Percentiles rank a stretch among this genome's conserved stretches.
Evolutionary conservation across 92 coral and sea anemone genomes (phyloP).

Genomic region (Virgularia gustaviana): DNA sequence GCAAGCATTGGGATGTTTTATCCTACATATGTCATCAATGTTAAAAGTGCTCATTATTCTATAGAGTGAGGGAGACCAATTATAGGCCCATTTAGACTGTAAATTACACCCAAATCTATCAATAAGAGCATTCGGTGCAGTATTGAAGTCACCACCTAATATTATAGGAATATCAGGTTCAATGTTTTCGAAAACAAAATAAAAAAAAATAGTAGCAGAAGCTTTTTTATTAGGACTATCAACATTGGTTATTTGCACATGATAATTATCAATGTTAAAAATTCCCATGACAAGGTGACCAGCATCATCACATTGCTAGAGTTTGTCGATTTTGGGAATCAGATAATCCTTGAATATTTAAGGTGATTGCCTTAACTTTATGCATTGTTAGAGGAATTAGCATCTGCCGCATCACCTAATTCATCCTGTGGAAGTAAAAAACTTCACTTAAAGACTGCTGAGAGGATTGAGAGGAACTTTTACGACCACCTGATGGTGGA

Average conservation of each 20-base stretch:
- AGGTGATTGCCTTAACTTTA: no score
- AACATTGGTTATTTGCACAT: conserved; percentile 18
- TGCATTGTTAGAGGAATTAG: conserved; percentile 1
- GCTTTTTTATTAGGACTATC: conserved; percentile 54
- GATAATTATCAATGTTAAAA: neutral
- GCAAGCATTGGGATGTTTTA: no score
- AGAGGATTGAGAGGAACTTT: no score
- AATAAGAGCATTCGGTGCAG: conserved; percentile 36
- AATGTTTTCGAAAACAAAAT: neutral
- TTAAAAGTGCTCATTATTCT: no score
- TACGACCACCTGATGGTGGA: no score
- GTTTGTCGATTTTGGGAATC: neutral
- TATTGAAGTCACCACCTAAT: conserved; percentile 50
- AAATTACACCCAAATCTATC: no score
- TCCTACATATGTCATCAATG: no score
- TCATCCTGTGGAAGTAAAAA: neutral
- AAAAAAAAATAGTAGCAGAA: conserved; percentile 25
- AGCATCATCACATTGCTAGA: neutral
- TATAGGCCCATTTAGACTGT: no score
- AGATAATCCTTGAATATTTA: no score
- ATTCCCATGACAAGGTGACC: conserved; percentile 36
- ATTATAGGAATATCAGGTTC: conserved; percentile 24
- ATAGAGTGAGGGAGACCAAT: no score
- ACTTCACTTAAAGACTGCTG: no score
- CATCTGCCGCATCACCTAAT: neutral